Evolutionary conservation across 2,888 invertebrate species (phyloP).

Genomic region (Perizoma affinitatum): DNA sequence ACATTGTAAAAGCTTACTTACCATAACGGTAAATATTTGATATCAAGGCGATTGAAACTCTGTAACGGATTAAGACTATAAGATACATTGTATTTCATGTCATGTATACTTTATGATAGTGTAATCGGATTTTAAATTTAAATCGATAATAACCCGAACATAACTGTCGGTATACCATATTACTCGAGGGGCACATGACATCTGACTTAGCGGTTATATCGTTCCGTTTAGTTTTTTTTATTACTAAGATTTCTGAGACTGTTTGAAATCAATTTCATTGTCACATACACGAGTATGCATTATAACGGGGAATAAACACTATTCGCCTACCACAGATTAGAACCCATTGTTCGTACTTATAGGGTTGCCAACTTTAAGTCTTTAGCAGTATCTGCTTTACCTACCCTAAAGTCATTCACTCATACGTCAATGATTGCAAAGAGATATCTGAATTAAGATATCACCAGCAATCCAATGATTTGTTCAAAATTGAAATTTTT

Average conservation of each 20-base stretch:
- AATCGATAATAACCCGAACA: constrained; percentile 29
- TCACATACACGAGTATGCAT: constrained; percentile 17
- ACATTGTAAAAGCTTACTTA: constrained; percentile 23
- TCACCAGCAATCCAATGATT: no score
- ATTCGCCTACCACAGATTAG: constrained; percentile 41
- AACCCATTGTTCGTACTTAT: constrained; percentile 35
- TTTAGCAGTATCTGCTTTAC: no score
- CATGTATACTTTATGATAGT: constrained; percentile 34
- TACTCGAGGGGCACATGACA: neutral
- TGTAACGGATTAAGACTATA: neutral
- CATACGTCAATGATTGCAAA: no score
- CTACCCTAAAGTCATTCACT: no score
- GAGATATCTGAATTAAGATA: no score
- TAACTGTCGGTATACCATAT: constrained; percentile 25
- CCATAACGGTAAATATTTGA: constrained; percentile 37
- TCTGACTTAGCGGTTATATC: no score
- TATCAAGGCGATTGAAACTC: constrained; percentile 31
- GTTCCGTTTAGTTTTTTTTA: neutral
- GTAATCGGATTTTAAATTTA: constrained; percentile 34
- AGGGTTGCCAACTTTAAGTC: no score
- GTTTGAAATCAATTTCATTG: constrained; percentile 41
- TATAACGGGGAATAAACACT: constrained; percentile 42
- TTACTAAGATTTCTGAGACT: constrained; percentile 12
- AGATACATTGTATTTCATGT: constrained; percentile 21
- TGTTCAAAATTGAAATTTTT: no score